Percentiles rank a stretch among this genome's conserved stretches.
Evolutionary conservation across 2,113 vertebrate genomes (phyloP).

Genomic region (Cheirogaleus medius): DNA sequence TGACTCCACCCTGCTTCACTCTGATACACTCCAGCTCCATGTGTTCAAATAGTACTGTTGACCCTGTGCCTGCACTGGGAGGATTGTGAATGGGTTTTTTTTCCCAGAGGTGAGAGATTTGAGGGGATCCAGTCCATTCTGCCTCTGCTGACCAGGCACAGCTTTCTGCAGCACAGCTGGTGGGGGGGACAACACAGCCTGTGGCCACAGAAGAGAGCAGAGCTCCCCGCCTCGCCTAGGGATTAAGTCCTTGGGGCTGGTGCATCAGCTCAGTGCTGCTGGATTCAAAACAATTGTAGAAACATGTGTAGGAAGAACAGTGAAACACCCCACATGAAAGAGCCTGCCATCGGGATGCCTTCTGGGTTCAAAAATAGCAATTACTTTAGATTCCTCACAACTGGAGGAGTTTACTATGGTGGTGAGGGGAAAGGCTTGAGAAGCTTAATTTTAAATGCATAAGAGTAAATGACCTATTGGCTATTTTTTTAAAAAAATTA

Average conservation of each 20-base stretch:
- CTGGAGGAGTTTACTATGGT: neutral
- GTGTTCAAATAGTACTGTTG: neutral
- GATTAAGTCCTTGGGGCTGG: neutral
- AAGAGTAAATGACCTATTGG: neutral
- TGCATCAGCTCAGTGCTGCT: neutral
- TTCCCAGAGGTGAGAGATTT: neutral
- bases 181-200: neutral
- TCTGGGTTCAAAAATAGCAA: neutral
- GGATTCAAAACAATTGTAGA: neutral
- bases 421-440: neutral
- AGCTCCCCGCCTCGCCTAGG: neutral
- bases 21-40: neutral
- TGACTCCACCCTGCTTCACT: neutral
- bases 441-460: constrained; percentile 2
- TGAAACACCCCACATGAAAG: neutral
- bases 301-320: neutral
- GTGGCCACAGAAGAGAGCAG: neutral
- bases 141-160: neutral
- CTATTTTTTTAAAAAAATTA: neutral
- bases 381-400: neutral
- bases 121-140: neutral
- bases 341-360: neutral
- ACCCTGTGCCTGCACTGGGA: neutral
- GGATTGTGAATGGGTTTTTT: neutral
- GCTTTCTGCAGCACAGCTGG: neutral